Base-by-base conservation (phyloP, 2,797 vertebrate species). In the Pogonophryne albipinna region DNA sequence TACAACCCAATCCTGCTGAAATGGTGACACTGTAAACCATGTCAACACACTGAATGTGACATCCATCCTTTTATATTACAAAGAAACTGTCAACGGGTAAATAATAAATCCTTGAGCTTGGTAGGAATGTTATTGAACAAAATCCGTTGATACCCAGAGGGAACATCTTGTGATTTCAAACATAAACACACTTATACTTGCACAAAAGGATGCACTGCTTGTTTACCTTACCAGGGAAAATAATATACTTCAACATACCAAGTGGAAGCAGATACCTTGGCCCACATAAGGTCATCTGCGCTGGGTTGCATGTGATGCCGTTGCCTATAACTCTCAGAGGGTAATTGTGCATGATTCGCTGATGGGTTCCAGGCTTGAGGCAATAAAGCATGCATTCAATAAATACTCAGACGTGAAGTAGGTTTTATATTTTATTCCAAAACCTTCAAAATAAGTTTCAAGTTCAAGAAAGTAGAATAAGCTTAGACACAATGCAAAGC, bases 391-490 rank as follows among this genome's bases (percentile, higher is more conserved):
- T 49, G 4, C 17, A 66, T 63, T 80, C 50, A 86, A 82, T 71
- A 70, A 76, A 83, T 4, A 79, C 60, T 11, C 44, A 1, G 12
- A 50, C 71, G 56, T 41, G 82, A 70, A 66, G 57, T 87, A 96
- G 95, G 96, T 97, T 97, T 97, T 97, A 96, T 96, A 95, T 98
- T 98, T 96, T 95, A 98, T 97, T 96, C 96, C 94, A 97, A 98
- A 98, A 97, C 96, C 96, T 98, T 96, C 97, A 99, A 99, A 99
- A 99, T 98, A 98, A 97, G 96, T 97, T 98, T 98, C 96, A 97
- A 97, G 97, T 97, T 98, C 97, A 95, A 96, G 94, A 97, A 97
- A 98, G 97, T 96, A 96, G 95, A 96, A 95, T 96, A 96, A 96
- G 96, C 95, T 95, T 96, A 97, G 95, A 96, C 96, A 97, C 96